Percentiles rank a stretch among this genome's conserved stretches.
phyloP scores from a whole-genome alignment of 2,888 invertebrate species.

The Rambutsinella grinnellia region DNA sequence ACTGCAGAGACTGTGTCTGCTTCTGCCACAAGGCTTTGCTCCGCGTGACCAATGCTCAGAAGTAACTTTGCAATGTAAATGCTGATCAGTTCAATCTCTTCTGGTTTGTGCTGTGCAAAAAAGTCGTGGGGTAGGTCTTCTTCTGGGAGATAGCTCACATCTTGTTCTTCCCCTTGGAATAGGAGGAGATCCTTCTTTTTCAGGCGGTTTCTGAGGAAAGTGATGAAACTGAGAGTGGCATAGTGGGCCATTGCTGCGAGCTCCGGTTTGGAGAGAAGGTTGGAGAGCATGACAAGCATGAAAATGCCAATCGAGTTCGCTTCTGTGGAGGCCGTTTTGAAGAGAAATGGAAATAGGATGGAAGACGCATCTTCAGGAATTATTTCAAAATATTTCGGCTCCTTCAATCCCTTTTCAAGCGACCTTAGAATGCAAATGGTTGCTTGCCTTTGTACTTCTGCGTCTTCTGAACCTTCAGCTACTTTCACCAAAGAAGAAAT shows the following conservation, averaged over 20 bases:
- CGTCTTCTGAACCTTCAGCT: neutral
- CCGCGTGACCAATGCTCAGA: neutral
- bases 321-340: neutral
- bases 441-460: neutral
- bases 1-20: neutral
- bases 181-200: neutral
- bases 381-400: neutral
- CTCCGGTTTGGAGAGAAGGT: too few relatives aligned
- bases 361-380: neutral
- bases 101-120: neutral
- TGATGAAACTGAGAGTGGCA: too few relatives aligned
- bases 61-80: neutral
- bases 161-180: neutral
- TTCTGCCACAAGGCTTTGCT: neutral
- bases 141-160: neutral
- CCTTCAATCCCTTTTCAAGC: slow-evolving; percentile 1
- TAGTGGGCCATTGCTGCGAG: too few relatives aligned
- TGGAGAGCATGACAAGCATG: neutral
- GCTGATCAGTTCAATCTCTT: slow-evolving; percentile 4
- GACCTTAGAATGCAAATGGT: neutral
- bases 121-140: neutral
- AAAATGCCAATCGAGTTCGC: neutral
- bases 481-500: neutral
- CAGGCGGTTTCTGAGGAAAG: neutral
- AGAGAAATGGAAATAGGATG: neutral